phyloP scores from a whole-genome alignment of 1,140 invertebrate species.

The Brachionus manjavacas region DNA sequence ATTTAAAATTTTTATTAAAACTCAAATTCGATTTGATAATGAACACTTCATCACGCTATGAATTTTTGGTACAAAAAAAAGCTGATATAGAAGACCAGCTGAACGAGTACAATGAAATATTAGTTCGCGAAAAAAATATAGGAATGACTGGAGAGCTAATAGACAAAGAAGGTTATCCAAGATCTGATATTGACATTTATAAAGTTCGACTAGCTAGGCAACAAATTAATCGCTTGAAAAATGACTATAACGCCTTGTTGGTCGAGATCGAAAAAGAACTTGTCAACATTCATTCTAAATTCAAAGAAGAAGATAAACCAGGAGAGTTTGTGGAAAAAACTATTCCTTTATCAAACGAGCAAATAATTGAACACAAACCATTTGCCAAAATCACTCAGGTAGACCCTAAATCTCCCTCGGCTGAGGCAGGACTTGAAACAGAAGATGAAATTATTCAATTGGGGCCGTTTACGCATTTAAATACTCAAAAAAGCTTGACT shows the following conservation, averaged over 20 bases:
- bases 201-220: constrained; percentile 3
- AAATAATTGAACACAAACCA: neutral
- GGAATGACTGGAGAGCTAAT: constrained; percentile 32
- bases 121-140: constrained; percentile 36
- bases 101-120: constrained; percentile 20
- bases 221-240: constrained; percentile 24
- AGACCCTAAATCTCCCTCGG: neutral
- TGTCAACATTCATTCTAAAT: constrained; percentile 7
- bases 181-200: constrained; percentile 34
- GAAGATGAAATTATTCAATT: constrained; percentile 10
- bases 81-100: constrained; percentile 19
- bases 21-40: neutral
- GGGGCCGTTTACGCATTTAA: constrained; percentile 14
- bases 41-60: neutral
- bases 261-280: constrained; percentile 30
- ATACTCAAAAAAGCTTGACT: constrained; percentile 13
- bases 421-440: constrained; percentile 1
- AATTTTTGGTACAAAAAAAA: neutral
- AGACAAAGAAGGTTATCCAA: constrained; percentile 38
- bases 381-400: constrained; percentile 20
- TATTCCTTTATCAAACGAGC: neutral
- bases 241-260: constrained; percentile 40
- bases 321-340: neutral
- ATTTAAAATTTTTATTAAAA: neutral
- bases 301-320: neutral